Evolutionary conservation across 2,888 invertebrate genomes (phyloP), one percentile per base, ranked within the genome.

Genomic region (Odontocerum albicorne): DNA sequence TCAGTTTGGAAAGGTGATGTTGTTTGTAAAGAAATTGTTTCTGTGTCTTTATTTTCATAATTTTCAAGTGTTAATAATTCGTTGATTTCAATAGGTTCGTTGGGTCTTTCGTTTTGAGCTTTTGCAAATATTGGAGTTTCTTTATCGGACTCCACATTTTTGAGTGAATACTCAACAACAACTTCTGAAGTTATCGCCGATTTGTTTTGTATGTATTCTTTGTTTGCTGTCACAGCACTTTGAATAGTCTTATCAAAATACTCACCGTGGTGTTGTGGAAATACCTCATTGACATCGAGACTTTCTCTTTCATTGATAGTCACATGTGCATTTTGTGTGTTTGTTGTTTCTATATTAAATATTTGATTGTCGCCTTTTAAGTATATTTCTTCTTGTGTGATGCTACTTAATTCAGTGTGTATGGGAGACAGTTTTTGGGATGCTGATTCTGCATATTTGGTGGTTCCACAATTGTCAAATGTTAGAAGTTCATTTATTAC

Each of bases 271-370:
- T 49, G 49, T 43, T 57, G 56, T 10, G 53, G 46, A 33, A 54
- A 50, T 31, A 49, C 44, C 47, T 60, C 57, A 13, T 71, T 71
- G 17, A 78, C 66, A 16, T 68, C 70, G 27, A 78, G 51, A 44
- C 68, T 64, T 63, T 66, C 64, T 32, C 63, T 64, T 58, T 67
- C 66, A 57, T 65, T 63, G 45, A 68, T 63, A n/a, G 55, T 62
- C 7, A 66, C 42, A 44, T 64, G 62, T 22, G 65, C 65, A 49
- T 60, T 63, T 15, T 63, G 58, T 20, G 57, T 40, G 39, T 62
- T 62, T 27, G 65, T 64, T 57, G 62, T 63, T 38, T 59, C 58
- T 31, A 38, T 31, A 7, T 46, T 42, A 32, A 45, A 57, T 31
- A 27, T 46, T 51, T 47, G 33, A 60, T 40, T 57, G 36, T 44